A percentile compares a stretch with the other conserved stretches of the same genome.
Evolutionary conservation across 23 tunicate genomes (phyloP).

Genomic region (Pegea sp.): DNA sequence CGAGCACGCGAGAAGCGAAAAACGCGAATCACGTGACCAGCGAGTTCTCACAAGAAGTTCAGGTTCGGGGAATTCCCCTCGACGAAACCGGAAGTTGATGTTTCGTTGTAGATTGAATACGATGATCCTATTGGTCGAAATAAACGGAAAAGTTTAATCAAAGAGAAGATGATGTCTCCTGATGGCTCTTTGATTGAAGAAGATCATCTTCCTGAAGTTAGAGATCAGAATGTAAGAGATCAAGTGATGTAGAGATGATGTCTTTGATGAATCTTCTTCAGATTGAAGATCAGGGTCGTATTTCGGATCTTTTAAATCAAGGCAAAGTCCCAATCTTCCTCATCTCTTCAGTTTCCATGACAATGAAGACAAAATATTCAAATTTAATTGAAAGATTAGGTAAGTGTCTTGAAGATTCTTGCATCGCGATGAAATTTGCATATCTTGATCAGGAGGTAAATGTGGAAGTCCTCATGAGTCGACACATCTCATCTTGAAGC

Average conservation of each 20-base stretch:
- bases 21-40: slow-evolving; percentile 4
- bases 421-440: too few species aligned
- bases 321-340: slow-evolving; percentile 27
- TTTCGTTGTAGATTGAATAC: slow-evolving; percentile 27
- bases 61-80: too few species aligned
- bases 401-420: slow-evolving; percentile 12
- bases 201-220: not conserved
- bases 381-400: slow-evolving; percentile 25
- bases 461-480: too few species aligned
- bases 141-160: slow-evolving; percentile 42
- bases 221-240: not conserved
- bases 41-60: slow-evolving; percentile 67
- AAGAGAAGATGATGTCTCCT: slow-evolving; percentile 4
- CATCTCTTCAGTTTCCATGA: slow-evolving; percentile 30
- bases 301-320: slow-evolving; percentile 15
- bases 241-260: slow-evolving; percentile 2
- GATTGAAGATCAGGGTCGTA: not conserved
- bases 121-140: slow-evolving; percentile 78
- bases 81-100: not conserved
- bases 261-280: not conserved
- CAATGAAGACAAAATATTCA: slow-evolving; percentile 22
- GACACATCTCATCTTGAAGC: slow-evolving; percentile 51
- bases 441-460: too few species aligned
- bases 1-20: not conserved
- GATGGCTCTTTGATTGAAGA: not conserved